Base-by-base conservation (phyloP, 2,113 vertebrate species). In the Erythrocebus patas region DNA sequence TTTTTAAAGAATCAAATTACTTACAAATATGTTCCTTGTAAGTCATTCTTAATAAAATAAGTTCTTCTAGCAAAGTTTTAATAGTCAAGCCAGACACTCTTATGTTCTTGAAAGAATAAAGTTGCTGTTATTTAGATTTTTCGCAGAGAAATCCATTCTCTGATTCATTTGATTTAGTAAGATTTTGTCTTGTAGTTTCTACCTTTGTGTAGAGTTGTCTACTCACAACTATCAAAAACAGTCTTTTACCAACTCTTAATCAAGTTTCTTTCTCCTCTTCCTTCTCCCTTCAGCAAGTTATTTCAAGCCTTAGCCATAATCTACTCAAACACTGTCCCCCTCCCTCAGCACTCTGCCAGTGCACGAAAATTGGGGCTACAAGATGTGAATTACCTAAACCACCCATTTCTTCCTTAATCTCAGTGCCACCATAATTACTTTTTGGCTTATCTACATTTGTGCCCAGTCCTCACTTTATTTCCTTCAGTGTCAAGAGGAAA, bases 1-100 rank as follows among this genome's bases (percentile, higher is more conserved):
- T 87, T 95, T 97, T 95, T 90, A 23, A 96, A 96, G 40, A 84
- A 55, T 86, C 52, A 95, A 23, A 66, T 96, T 78, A 72, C 38
- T 79, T 93, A 83, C 25, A 96, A 32, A 75, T 91, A 50, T 18
- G 16, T 43, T 81, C 13, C 48, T 27, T 68, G 23, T 72, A 93
- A 92, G 57, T 78, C 8, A 86, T 85, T 94, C 50, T 91, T 95
- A 94, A 50, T 80, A 64, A 91, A 57, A 43, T 95, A 87, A 97
- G 83, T 70, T 95, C 30, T 95, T 8, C 38, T 84, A 57, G 16
- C 61, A 45, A 6, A 84, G 72, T 85, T 96, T 75, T 89, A 32
- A 64, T 93, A 81, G 50, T 80, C 70, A 92, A 90, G 66, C 64
- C 59, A 75, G 55, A 18, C 7, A 94, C 45, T 66, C 6, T 91